Percentiles rank a stretch among this genome's conserved stretches.
Evolutionary conservation across 92 coral and sea anemone genomes (phyloP).

Genomic region (Virgularia gustaviana): DNA sequence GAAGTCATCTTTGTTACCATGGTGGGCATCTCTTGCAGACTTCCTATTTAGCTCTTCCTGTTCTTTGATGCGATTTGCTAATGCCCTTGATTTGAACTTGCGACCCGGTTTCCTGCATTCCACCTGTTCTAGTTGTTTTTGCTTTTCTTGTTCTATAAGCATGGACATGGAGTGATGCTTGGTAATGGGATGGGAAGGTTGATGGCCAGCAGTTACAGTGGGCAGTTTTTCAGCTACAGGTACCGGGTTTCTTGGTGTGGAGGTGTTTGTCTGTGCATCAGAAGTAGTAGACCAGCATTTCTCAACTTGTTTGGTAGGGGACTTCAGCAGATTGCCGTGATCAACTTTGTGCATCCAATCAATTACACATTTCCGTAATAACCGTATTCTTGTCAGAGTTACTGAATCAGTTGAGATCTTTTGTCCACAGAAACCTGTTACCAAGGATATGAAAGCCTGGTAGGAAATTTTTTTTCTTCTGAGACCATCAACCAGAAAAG

Average conservation of each 20-base stretch:
- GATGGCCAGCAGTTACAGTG: too few relatives aligned
- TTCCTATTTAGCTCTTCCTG: conserved; percentile 18
- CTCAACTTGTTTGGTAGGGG: conserved; percentile 26
- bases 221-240: neutral
- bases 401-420: conserved; percentile 9
- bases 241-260: neutral
- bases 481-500: conserved; percentile 15
- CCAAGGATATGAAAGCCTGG: conserved; percentile 14
- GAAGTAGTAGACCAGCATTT: conserved; percentile 1
- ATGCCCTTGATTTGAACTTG: conserved; percentile 20
- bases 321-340: conserved; percentile 12
- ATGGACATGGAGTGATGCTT: conserved; percentile 27
- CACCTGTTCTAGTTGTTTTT: conserved; percentile 9
- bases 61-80: conserved; percentile 31
- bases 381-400: conserved; percentile 6
- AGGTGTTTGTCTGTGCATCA: conserved; percentile 23
- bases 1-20: conserved; percentile 26
- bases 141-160: conserved; percentile 25
- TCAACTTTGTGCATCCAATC: conserved; percentile 14
- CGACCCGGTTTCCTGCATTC: conserved; percentile 3
- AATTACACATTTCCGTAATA: conserved; percentile 3
- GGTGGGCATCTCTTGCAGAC: conserved; percentile 20
- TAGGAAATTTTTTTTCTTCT: conserved; percentile 26
- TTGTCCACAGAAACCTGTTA: conserved; percentile 32
- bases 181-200: too few relatives aligned